phyloP scores from a whole-genome alignment of 2,113 vertebrate species.

The Acanthisitta chloris region DNA sequence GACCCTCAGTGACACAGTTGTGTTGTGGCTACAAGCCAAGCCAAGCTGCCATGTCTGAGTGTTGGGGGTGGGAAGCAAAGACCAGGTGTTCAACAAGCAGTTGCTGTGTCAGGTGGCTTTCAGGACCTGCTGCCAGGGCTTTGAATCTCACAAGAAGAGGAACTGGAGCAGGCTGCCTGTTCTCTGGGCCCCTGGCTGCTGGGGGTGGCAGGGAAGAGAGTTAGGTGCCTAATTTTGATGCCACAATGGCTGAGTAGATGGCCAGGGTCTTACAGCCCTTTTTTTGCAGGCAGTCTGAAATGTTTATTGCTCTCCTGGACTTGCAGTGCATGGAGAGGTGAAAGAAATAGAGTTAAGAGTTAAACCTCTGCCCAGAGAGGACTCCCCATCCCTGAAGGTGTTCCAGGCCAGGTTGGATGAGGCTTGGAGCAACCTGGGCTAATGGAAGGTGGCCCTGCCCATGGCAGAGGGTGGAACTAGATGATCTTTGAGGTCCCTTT shows the following conservation, averaged over 20 bases:
- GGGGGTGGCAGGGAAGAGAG: background rate
- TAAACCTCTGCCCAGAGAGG: background rate
- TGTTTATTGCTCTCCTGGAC: background rate
- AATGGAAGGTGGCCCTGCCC: background rate
- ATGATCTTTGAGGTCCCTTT: background rate
- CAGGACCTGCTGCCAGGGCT: background rate
- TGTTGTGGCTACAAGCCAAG: background rate
- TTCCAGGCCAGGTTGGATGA: background rate
- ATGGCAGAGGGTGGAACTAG: background rate
- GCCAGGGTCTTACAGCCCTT: background rate
- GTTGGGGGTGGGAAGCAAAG: background rate
- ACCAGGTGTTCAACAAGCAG: background rate
- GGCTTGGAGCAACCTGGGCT: background rate
- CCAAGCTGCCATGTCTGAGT: background rate
- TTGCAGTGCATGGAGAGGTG: too few relatives aligned
- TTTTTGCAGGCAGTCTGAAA: background rate
- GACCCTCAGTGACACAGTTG: background rate
- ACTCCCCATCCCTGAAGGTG: background rate
- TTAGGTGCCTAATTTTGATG: background rate
- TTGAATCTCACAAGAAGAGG: background rate
- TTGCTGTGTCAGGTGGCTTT: background rate
- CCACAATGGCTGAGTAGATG: fast-evolving
- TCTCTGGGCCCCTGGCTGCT: background rate
- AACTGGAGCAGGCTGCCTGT: background rate
- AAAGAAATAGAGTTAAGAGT: background rate